Evolutionary conservation across 2,888 invertebrate species (phyloP).

Genomic region (Proisotoma minuta): DNA sequence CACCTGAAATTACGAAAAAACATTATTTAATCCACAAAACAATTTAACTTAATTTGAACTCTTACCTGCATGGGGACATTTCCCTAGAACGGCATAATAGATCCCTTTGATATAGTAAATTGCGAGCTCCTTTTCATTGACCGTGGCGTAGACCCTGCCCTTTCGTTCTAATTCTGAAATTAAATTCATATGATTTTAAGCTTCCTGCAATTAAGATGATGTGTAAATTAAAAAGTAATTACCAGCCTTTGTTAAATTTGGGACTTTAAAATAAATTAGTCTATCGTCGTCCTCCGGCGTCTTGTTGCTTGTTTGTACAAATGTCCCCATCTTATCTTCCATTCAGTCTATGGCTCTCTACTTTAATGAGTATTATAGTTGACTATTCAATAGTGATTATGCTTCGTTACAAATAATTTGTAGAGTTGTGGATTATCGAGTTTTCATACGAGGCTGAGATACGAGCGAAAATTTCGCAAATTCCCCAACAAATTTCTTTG

Average conservation of each 20-base stretch:
- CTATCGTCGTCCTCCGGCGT: not conserved
- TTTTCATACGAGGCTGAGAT: too few relatives aligned
- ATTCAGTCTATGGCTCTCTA: not conserved
- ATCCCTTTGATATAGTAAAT: conserved; percentile 28
- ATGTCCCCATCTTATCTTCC: not conserved
- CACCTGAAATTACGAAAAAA: conserved; percentile 25
- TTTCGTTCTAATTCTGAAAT: conserved; percentile 3
- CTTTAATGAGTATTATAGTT: too few relatives aligned
- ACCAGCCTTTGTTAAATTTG: conserved; percentile 11
- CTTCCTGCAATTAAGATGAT: not conserved
- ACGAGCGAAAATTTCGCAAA: too few relatives aligned
- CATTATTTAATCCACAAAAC: not conserved
- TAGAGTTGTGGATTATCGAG: too few relatives aligned
- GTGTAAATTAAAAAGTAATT: not conserved
- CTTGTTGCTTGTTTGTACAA: not conserved
- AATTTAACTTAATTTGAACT: not conserved
- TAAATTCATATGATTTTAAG: not conserved
- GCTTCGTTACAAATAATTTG: too few relatives aligned
- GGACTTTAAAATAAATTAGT: not conserved
- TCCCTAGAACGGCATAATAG: conserved; percentile 38
- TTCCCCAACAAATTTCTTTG: too few relatives aligned
- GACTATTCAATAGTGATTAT: too few relatives aligned
- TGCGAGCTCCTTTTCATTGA: conserved; percentile 40
- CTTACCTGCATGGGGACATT: conserved; percentile 43
- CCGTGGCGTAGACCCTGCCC: conserved; percentile 26